Evolutionary conservation across 2,113 vertebrate genomes (phyloP).

Genomic region (Bubalus kerabau): DNA sequence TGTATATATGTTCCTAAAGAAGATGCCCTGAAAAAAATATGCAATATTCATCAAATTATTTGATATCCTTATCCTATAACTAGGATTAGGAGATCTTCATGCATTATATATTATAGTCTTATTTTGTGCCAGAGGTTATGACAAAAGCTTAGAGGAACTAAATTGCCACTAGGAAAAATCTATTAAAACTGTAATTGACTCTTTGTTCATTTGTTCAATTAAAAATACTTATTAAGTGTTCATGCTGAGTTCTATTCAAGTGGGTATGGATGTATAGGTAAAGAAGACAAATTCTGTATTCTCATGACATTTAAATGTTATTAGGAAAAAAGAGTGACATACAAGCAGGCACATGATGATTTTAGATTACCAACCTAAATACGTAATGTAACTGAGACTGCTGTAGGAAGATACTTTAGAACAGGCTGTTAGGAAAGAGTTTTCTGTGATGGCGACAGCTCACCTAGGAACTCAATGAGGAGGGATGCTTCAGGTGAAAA

Average conservation of each 20-base stretch:
- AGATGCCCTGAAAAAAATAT: not conserved
- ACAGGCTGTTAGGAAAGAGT: not conserved
- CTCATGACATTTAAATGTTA: not conserved
- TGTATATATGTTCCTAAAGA: not conserved
- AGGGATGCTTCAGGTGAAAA: not conserved
- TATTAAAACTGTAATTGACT: not conserved
- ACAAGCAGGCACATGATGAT: not conserved
- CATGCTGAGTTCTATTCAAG: not conserved
- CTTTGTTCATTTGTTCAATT: not conserved
- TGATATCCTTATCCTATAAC: not conserved
- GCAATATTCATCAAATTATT: not conserved
- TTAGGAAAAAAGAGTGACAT: not conserved
- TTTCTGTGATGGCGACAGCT: not conserved
- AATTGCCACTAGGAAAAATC: not conserved
- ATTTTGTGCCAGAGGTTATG: not conserved
- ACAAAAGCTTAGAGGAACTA: not conserved
- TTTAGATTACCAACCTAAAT: not conserved
- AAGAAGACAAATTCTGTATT: not conserved
- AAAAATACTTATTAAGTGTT: not conserved
- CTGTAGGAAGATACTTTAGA: not conserved
- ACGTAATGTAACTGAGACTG: not conserved
- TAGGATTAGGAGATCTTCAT: not conserved
- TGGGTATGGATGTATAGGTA: not conserved
- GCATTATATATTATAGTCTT: not conserved
- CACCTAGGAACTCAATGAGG: not conserved